Evolutionary conservation across 2,113 vertebrate genomes (phyloP), one percentile per base, ranked within the genome.

Genomic region (Cinclus cinclus): DNA sequence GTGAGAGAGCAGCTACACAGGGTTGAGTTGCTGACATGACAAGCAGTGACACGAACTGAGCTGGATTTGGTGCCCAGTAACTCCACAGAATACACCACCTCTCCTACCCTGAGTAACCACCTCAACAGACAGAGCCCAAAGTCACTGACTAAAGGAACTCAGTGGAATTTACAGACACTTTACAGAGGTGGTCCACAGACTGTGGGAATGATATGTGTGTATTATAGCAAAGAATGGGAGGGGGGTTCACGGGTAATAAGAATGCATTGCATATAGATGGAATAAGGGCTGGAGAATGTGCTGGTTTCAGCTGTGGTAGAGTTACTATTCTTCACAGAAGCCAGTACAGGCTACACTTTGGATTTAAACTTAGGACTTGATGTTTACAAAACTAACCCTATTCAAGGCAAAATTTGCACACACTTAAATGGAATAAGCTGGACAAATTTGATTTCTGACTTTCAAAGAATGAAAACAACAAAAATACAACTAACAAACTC

Each of bases 1-100:
- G 53, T 20, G 44, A 60, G 41, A 0, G 0, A 75, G 69, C 9
- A 6, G 33, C 33, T n/a, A 35, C 6, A 13, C 5, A 3, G 33
- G 28, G 39, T 39, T 15, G 53, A 60, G 24, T 0, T 60, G 28
- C 53, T 46, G 39, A 41, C 24, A 35, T 9, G 39, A 75, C 33
- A 25, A 75, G 69, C 3, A 5, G n/a, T 13, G n/a, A 53, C n/a
- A 20, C 0, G 0, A 53, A 17, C n/a, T 53, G 55, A 75, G 62
- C 7, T 75, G 46, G 16, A 39, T 60, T 67, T 30, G n/a, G 53
- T 46, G 46, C 28, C 46, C 69, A 46, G 37, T 15, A 82, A 46
- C 39, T 30, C 33, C 33, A n/a, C 11, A 74, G 60, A 60, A 68
- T 62, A 55, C 53, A 60, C 7, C 39, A 25, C 14, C 53, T 25